A percentile compares a stretch with the other conserved stretches of the same genome.
Conservation (phyloP, 2,113 vertebrate genomes). For the Hyperoodon ampullatus region DNA sequence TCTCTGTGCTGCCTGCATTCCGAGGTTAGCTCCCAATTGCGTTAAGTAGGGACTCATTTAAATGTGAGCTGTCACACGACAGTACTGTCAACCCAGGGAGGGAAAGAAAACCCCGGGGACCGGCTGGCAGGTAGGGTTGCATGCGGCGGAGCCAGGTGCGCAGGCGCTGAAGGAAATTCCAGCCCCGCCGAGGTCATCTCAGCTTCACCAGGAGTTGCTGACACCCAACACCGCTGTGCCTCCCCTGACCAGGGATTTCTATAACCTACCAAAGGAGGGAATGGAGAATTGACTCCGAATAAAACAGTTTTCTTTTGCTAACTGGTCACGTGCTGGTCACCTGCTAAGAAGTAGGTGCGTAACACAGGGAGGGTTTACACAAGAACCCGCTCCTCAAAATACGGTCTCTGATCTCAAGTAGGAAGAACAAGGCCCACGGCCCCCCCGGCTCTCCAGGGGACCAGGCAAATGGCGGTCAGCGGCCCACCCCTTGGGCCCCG, state of each 20-base stretch:
- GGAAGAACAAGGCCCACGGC: not conserved
- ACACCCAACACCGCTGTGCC: not conserved
- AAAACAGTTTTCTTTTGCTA: not conserved
- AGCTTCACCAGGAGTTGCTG: not conserved
- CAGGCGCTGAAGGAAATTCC: not conserved
- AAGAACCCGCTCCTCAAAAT: not conserved
- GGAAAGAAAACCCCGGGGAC: not conserved
- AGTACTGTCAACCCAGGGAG: not conserved
- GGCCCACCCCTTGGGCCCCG: not conserved
- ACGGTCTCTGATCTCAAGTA: too few relatives aligned
- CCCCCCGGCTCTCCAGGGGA: not conserved
- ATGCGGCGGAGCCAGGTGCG: not conserved
- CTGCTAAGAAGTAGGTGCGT: not conserved
- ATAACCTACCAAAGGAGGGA: not conserved
- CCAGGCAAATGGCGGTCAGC: too few relatives aligned
- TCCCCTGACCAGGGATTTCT: not conserved
- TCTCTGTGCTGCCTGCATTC: not conserved
- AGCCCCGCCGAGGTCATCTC: not conserved
- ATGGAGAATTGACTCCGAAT: not conserved
- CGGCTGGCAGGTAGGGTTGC: not conserved
- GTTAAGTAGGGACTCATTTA: not conserved
- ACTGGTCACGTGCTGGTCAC: not conserved
- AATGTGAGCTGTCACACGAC: not conserved
- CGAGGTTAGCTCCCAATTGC: slow-evolving; percentile 33
- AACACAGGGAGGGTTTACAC: not conserved